Evolutionary conservation across 2,113 vertebrate species (phyloP).

Genomic region (Sclerurus mexicanus): DNA sequence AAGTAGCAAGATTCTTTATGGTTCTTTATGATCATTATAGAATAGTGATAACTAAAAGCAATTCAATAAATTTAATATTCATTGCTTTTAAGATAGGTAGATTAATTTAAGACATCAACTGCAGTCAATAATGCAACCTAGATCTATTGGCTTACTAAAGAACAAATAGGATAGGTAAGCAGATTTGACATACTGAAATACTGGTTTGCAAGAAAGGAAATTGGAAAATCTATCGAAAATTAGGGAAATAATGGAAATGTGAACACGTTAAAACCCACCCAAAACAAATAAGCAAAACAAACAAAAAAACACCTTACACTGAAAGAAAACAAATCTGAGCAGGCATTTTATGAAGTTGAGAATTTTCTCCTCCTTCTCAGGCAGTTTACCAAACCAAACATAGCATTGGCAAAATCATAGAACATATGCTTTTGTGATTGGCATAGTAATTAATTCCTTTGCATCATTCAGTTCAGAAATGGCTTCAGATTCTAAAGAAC

Average conservation of each 20-base stretch:
- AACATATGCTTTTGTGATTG: not conserved
- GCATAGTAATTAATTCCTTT: not conserved
- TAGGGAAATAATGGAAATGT: not conserved
- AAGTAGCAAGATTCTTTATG: not conserved
- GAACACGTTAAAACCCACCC: not conserved
- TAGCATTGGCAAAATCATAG: not conserved
- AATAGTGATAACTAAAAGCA: not conserved
- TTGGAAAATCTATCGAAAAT: not conserved
- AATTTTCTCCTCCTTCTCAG: not conserved
- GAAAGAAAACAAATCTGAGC: not conserved
- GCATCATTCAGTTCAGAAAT: not conserved
- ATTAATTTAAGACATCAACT: not conserved
- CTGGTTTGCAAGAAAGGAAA: not conserved
- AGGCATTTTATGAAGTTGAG: not conserved
- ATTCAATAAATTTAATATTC: not conserved
- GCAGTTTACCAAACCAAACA: not conserved
- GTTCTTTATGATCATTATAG: not conserved
- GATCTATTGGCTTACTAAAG: not conserved
- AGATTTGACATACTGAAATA: not conserved
- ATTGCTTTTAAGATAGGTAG: not conserved
- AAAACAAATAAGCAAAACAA: not conserved
- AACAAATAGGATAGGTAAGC: not conserved
- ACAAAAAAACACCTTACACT: accelerated
- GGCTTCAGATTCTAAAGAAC: not conserved
- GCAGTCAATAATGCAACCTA: not conserved